Evolutionary conservation across 2,113 vertebrate species (phyloP), one percentile per base, ranked within the genome.

Genomic region (Charina bottae): DNA sequence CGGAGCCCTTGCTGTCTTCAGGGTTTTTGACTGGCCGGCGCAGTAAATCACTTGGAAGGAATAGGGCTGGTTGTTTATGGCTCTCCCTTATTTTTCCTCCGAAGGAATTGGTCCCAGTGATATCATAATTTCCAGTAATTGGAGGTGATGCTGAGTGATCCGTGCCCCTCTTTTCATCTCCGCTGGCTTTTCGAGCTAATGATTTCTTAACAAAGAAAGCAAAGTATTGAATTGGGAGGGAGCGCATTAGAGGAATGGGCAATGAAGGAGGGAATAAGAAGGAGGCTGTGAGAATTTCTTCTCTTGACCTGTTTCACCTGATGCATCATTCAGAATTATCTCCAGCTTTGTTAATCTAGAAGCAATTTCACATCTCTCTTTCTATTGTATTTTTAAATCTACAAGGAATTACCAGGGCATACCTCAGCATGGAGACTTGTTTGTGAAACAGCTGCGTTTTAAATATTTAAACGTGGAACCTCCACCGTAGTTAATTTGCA

Each of bases 61-160:
- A 87, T 46, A 15, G 33, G 6, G 56, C 28, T 72, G 90, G 85
- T 46, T 91, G 85, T 91, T 91, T 87, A 91, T 72, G 85, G 33
- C 49, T 55, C 49, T 42, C 84, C 83, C 68, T 87, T 53, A 58
- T 56, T 53, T 33, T 55, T 68, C 72, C 87, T 12, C 49, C 15
- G 49, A 46, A 72, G 15, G 85, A 56, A 87, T 46, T 87, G 60
- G 60, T 12, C 23, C n/a, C 2, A 4, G 49, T 19, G 68, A 72
- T 72, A 91, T 87, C 85, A 59, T 84, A 13, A n/a, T 49, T 90
- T 42, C 53, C 72, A 21, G 15, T 78, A 87, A 87, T 24, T 68
- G 33, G 53, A 72, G 28, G 15, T 21, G 84, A 26, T 24, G 49
- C 23, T 3, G 62, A 58, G 85, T 3, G n/a, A 12, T 6, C 13